These are phyloP conservation scores for Eupithecia centaureata DNA, from an alignment of 2,888 invertebrate species.

Conservation along the genomic window DNA sequence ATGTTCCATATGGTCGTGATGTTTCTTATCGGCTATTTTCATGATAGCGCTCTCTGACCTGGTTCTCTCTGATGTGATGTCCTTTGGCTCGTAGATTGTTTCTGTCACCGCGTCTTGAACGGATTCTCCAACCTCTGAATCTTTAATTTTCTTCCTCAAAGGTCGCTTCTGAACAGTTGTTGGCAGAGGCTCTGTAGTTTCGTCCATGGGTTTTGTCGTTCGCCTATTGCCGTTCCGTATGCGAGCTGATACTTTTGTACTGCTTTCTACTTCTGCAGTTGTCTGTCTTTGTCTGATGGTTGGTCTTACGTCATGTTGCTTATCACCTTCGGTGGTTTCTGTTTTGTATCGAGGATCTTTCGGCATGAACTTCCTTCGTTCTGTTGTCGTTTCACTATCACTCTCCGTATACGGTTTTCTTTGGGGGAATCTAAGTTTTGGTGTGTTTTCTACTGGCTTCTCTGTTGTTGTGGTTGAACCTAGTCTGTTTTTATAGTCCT, in stretches of 20 bases:
- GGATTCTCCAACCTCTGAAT: slow-evolving; percentile 71
- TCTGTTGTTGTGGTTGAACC: slow-evolving; percentile 83
- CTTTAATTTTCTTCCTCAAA: slow-evolving; percentile 70
- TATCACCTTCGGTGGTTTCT: slow-evolving; percentile 64
- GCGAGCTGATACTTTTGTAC: slow-evolving; percentile 74
- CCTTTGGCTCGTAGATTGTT: slow-evolving; percentile 63
- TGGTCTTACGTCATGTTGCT: slow-evolving; percentile 56
- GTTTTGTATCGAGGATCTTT: slow-evolving; percentile 76
- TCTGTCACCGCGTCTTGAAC: slow-evolving; percentile 74
- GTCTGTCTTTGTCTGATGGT: slow-evolving; percentile 67
- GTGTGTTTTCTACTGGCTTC: slow-evolving; percentile 61
- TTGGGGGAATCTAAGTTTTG: slow-evolving; percentile 78
- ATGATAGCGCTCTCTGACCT: slow-evolving; percentile 82
- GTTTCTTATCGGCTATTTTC: slow-evolving; percentile 83
- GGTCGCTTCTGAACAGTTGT: slow-evolving; percentile 65
- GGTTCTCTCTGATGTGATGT: slow-evolving; percentile 75
- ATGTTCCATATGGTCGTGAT: slow-evolving; percentile 72
- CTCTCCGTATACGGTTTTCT: slow-evolving; percentile 75
- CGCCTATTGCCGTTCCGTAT: slow-evolving; percentile 72
- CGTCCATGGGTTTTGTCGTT: slow-evolving; percentile 68
- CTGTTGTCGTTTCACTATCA: slow-evolving; percentile 74
- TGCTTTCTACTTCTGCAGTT: slow-evolving; percentile 65
- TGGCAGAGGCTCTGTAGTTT: slow-evolving; percentile 62
- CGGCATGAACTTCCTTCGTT: slow-evolving; percentile 80
- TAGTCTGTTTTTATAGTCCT: slow-evolving; percentile 88